A percentile compares a stretch with the other conserved stretches of the same genome.
Conservation (phyloP, 2,888 invertebrate species). For the Lasiommata megera region DNA sequence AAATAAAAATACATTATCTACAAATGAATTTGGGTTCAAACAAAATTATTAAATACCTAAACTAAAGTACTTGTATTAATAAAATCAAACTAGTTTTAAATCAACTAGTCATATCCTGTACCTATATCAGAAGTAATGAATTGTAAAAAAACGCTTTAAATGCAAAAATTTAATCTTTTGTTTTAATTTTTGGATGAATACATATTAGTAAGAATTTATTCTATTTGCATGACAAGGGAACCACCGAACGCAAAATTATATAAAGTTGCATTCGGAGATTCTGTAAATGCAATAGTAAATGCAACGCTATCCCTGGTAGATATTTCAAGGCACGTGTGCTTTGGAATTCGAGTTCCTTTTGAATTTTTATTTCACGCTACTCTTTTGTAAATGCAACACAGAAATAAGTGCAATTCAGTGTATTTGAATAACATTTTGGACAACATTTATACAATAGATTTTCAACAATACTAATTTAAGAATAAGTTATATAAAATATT, state of each 20-base stretch:
- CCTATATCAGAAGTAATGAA: too few relatives aligned
- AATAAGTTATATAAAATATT: too few relatives aligned
- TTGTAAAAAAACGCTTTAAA: too few relatives aligned
- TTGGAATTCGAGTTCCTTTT: slow-evolving; percentile 2
- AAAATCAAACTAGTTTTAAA: too few relatives aligned
- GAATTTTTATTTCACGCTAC: slow-evolving; percentile 9
- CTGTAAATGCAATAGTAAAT: slow-evolving; percentile 1
- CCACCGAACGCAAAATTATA: not conserved
- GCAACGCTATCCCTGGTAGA: not conserved
- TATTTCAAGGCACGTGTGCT: slow-evolving; percentile 8
- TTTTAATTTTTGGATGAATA: too few relatives aligned
- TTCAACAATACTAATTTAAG: not conserved
- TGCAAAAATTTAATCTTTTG: too few relatives aligned
- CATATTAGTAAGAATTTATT: not conserved
- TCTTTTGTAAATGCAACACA: not conserved
- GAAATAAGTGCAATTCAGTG: slow-evolving; percentile 2
- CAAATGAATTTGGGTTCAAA: too few relatives aligned
- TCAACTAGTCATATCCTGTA: too few relatives aligned
- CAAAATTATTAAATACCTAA: too few relatives aligned
- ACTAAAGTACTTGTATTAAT: too few relatives aligned
- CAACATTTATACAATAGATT: not conserved
- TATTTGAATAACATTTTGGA: slow-evolving; percentile 4
- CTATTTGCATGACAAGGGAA: not conserved
- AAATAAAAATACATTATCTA: too few relatives aligned
- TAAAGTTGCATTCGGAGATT: not conserved